Percentiles rank a stretch among this genome's conserved stretches.
Evolutionary conservation across 1,140 invertebrate species (phyloP).

Genomic region (Sipha flava): DNA sequence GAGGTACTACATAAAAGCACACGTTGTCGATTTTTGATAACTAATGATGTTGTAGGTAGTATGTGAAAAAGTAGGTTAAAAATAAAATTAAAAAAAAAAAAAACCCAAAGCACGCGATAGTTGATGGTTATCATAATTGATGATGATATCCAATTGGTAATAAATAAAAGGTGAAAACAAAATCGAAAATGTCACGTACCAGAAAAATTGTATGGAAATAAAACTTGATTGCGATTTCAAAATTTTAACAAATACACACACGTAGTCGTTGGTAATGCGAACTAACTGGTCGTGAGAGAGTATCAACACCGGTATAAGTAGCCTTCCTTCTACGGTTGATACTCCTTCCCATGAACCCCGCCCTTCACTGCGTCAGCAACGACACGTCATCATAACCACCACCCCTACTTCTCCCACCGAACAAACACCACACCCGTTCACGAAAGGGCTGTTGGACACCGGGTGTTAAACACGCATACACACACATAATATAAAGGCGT

Average conservation of each 20-base stretch:
- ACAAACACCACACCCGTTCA: background rate
- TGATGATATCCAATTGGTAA: too few relatives aligned
- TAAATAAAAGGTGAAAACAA: too few relatives aligned
- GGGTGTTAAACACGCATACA: background rate
- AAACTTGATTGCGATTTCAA: too few relatives aligned
- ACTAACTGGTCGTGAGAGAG: background rate
- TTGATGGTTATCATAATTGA: too few relatives aligned
- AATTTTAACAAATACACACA: too few relatives aligned
- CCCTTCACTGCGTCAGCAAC: background rate
- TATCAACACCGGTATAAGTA: constrained; percentile 9
- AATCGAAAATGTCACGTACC: background rate
- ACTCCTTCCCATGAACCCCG: background rate
- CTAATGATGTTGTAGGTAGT: too few relatives aligned
- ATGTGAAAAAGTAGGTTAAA: too few relatives aligned
- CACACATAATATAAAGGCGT: background rate
- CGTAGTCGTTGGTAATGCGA: background rate
- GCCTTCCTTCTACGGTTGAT: background rate
- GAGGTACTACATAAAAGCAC: too few relatives aligned
- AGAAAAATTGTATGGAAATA: too few relatives aligned
- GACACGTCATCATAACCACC: background rate
- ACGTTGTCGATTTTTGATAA: too few relatives aligned
- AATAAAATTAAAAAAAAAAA: too few relatives aligned
- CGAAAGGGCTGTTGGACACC: background rate
- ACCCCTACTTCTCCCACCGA: background rate
- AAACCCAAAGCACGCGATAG: too few relatives aligned